Evolutionary conservation across 2,888 invertebrate genomes (phyloP).

Genomic region (Germaria angustata): DNA sequence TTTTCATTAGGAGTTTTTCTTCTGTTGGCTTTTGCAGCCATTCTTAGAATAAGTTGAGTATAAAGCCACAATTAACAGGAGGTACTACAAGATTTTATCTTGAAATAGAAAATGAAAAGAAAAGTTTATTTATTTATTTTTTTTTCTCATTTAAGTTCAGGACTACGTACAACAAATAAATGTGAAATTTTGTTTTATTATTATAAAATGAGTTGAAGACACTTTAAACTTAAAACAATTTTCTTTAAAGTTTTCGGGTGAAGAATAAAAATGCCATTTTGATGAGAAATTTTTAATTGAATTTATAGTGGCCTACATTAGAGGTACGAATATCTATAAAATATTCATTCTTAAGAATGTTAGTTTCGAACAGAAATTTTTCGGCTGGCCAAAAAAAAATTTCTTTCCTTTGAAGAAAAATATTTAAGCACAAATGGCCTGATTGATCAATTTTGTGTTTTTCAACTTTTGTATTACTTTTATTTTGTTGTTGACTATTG

Average conservation of each 20-base stretch:
- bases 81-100: constrained; percentile 23
- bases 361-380: too few relatives aligned
- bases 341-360: too few relatives aligned
- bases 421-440: too few relatives aligned
- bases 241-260: constrained; percentile 29
- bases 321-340: too few relatives aligned
- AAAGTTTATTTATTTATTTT: constrained; percentile 25
- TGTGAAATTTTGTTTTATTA: background rate
- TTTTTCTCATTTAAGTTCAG: background rate
- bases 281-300: background rate
- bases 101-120: constrained; percentile 23
- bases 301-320: background rate
- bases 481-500: too few relatives aligned
- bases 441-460: too few relatives aligned
- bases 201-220: constrained; percentile 25
- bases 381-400: too few relatives aligned
- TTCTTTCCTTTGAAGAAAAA: too few relatives aligned
- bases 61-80: constrained; percentile 58
- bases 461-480: too few relatives aligned
- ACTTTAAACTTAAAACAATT: constrained; percentile 55
- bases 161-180: background rate
- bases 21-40: constrained; percentile 14
- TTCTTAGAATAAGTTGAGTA: constrained; percentile 21
- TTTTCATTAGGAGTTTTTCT: constrained; percentile 31
- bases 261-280: constrained; percentile 5